Evolutionary conservation across 2,113 vertebrate genomes (phyloP).

Genomic region (Psephotus haematonotus): DNA sequence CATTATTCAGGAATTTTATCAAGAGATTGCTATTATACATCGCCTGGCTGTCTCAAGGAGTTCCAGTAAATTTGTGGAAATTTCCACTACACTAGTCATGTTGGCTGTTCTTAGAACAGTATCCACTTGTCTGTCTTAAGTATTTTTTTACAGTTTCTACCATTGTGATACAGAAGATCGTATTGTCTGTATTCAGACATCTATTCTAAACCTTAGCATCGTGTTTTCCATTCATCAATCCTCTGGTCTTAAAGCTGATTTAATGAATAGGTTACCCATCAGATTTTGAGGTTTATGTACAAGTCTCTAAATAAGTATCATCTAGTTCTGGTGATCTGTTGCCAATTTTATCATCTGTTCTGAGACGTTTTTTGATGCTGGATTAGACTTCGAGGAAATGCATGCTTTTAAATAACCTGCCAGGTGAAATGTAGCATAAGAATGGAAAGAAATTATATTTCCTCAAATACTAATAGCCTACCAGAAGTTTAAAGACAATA

Average conservation of each 20-base stretch:
- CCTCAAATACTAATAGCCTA: background rate
- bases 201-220: background rate
- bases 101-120: background rate
- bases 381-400: background rate
- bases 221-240: background rate
- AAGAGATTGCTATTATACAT: background rate
- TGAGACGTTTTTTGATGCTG: background rate
- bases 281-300: background rate
- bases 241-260: background rate
- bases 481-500: background rate
- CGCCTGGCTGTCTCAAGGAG: background rate
- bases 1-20: background rate
- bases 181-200: background rate
- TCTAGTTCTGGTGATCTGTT: background rate
- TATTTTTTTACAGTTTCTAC: background rate
- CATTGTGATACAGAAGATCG: background rate
- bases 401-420: background rate
- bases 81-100: background rate
- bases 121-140: background rate
- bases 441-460: background rate
- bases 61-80: background rate
- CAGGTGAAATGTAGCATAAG: background rate
- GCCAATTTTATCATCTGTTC: background rate
- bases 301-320: background rate
- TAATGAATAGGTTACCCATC: background rate